A percentile compares a stretch with the other conserved stretches of the same genome.
Conservation (phyloP, 1,140 invertebrate species). For the Hesperophylax magnus region DNA sequence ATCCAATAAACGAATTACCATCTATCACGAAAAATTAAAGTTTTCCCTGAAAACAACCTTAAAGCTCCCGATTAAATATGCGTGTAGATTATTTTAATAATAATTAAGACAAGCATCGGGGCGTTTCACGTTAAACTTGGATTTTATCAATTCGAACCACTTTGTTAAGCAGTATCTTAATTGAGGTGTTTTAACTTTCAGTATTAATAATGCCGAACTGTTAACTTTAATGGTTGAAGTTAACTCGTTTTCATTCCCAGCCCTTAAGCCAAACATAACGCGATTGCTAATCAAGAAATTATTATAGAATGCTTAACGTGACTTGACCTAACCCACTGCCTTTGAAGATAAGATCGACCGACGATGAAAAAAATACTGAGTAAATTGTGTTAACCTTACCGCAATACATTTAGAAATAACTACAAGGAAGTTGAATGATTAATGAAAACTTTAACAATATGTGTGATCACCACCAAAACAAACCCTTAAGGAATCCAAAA, state of each 20-base stretch:
- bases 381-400: no score
- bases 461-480: no score
- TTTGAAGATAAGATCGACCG: no score
- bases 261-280: slow-evolving; percentile 31
- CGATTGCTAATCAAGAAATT: slow-evolving; percentile 54
- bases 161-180: slow-evolving; percentile 27
- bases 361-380: no score
- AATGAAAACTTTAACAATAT: no score
- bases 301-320: slow-evolving; percentile 44
- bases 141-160: slow-evolving; percentile 29
- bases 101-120: neutral
- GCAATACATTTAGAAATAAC: no score
- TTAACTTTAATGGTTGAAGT: slow-evolving; percentile 32
- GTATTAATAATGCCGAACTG: slow-evolving; percentile 26
- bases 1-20: no score
- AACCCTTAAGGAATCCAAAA: no score
- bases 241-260: slow-evolving; percentile 10
- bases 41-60: no score
- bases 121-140: neutral
- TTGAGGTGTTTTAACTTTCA: slow-evolving; percentile 33
- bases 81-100: slow-evolving; percentile 29
- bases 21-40: no score
- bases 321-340: slow-evolving; percentile 1
- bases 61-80: neutral
- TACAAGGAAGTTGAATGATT: no score